A percentile compares a stretch with the other conserved stretches of the same genome.
phyloP scores from a whole-genome alignment of 2,113 vertebrate species.

The Carassius auratus region DNA sequence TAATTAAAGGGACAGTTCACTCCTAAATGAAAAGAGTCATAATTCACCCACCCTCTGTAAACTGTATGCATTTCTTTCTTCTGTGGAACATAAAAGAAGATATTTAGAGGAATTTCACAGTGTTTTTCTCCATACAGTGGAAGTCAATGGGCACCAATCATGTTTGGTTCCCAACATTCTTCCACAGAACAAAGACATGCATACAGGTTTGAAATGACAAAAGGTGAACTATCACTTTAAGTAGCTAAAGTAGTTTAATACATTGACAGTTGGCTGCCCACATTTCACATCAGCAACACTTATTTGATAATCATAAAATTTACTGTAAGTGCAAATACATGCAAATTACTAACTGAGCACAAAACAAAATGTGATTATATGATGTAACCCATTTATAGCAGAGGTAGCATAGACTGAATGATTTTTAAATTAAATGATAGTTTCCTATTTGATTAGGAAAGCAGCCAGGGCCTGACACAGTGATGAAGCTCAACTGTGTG shows the following conservation, averaged over 20 bases:
- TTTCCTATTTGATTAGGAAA: constrained; percentile 35
- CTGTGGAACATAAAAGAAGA: constrained; percentile 1
- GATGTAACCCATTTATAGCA: not conserved
- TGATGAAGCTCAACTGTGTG: constrained; percentile 67
- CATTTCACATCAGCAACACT: not conserved
- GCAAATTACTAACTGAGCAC: not conserved
- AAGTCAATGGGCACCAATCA: not conserved
- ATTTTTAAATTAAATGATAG: not conserved
- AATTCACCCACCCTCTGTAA: not conserved
- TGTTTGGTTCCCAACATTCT: not conserved
- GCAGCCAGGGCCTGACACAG: constrained; percentile 59
- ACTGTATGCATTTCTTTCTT: not conserved
- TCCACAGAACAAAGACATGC: not conserved
- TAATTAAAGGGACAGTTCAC: not conserved
- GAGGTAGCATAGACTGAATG: not conserved
- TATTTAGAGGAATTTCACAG: not conserved
- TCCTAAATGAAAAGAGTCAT: not conserved
- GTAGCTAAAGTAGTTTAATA: not conserved
- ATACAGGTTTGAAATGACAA: not conserved
- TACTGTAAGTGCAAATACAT: not conserved
- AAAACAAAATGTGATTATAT: not conserved
- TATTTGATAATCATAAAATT: too few species aligned
- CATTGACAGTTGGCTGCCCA: not conserved
- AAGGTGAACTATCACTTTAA: not conserved
- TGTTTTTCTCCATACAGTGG: not conserved